Evolutionary conservation across 2,113 vertebrate species (phyloP).

Genomic region (Neolamprologus brichardi): DNA sequence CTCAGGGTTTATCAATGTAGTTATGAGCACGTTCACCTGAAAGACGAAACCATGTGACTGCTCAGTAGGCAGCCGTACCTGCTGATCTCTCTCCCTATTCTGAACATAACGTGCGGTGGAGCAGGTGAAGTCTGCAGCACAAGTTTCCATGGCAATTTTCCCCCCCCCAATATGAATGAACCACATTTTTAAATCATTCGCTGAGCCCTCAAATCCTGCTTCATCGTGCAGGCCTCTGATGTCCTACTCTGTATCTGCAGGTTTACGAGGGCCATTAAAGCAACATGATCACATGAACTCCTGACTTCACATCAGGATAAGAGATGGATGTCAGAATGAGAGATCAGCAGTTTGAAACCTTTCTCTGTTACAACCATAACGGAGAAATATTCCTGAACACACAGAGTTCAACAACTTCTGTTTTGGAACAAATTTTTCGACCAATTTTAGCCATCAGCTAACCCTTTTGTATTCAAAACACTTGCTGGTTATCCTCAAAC

Average conservation of each 20-base stretch:
- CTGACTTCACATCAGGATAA: background rate
- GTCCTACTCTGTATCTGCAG: background rate
- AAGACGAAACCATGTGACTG: background rate
- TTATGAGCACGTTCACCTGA: background rate
- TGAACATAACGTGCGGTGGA: background rate
- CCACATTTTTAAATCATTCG: background rate
- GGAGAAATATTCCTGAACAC: background rate
- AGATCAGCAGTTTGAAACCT: background rate
- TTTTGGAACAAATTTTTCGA: background rate
- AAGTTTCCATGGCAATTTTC: background rate
- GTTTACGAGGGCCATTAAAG: background rate
- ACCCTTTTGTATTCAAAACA: background rate
- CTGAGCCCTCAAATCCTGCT: background rate
- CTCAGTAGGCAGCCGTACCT: background rate
- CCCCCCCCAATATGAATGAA: background rate
- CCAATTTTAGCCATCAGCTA: background rate
- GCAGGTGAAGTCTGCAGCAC: background rate
- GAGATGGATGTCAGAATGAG: background rate
- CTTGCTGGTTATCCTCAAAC: background rate
- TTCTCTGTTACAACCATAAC: background rate
- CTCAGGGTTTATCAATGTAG: background rate
- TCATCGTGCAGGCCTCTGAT: background rate
- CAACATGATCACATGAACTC: background rate
- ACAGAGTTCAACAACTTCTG: background rate
- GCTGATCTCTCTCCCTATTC: background rate